phyloP scores from a whole-genome alignment of 1,140 invertebrate species.

The Saccostrea glomerata region DNA sequence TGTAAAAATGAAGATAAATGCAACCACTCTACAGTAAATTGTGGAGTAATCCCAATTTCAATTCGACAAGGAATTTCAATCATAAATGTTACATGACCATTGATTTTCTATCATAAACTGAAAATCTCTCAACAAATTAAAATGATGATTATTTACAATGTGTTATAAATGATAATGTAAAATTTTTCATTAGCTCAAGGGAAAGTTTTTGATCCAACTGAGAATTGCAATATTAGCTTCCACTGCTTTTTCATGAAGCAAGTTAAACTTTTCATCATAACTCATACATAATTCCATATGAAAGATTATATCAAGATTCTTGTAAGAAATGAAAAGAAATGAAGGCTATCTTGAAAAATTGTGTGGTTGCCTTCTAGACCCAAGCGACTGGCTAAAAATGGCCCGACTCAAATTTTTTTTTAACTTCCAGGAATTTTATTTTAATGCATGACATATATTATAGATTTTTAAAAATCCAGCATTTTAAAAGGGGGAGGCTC shows the following conservation, averaged over 20 bases:
- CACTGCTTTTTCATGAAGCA: background rate
- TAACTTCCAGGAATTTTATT: too few species aligned
- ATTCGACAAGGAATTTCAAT: slow-evolving; percentile 34
- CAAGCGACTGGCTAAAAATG: too few species aligned
- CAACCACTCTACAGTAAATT: slow-evolving; percentile 14
- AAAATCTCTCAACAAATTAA: slow-evolving; percentile 38
- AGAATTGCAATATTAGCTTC: slow-evolving; percentile 18
- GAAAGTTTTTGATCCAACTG: slow-evolving; percentile 15
- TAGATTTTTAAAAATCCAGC: too few species aligned
- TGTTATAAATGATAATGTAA: slow-evolving; percentile 6
- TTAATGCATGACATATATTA: too few species aligned
- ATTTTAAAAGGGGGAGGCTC: too few species aligned
- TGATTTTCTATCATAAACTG: slow-evolving; percentile 35
- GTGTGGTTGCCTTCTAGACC: too few species aligned
- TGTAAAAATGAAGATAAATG: slow-evolving; percentile 37
- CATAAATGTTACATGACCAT: slow-evolving; percentile 34
- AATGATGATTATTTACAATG: slow-evolving; percentile 35
- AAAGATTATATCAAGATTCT: background rate
- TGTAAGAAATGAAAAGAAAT: background rate
- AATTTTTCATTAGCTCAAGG: slow-evolving; percentile 18
- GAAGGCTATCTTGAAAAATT: too few species aligned
- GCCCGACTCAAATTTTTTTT: too few species aligned
- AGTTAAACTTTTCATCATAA: background rate
- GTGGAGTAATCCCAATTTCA: slow-evolving; percentile 11
- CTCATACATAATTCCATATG: background rate